phyloP scores from a whole-genome alignment of 1,140 invertebrate genomes.

The Stratiolaelaps scimitus region DNA sequence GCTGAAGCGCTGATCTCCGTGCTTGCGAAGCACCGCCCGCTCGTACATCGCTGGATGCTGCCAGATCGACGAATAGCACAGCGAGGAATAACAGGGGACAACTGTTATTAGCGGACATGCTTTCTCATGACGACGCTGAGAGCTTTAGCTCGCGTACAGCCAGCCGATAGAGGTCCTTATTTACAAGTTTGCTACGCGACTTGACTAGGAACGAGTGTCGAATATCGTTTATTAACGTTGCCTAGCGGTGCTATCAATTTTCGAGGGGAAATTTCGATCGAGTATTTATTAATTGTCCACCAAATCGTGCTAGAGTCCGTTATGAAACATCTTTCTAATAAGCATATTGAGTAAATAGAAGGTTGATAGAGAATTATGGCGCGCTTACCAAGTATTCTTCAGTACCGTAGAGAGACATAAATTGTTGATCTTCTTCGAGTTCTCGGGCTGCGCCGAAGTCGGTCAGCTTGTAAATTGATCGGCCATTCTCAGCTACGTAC shows the following conservation, averaged over 20 bases:
- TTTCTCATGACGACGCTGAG: too few species aligned
- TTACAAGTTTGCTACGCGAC: too few species aligned
- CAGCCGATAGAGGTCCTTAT: too few species aligned
- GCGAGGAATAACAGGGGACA: too few species aligned
- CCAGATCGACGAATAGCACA: too few species aligned
- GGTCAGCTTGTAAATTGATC: constrained; percentile 80
- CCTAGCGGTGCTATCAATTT: too few species aligned
- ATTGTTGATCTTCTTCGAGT: constrained; percentile 82
- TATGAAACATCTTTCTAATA: not conserved
- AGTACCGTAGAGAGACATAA: constrained; percentile 84
- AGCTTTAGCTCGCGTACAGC: too few species aligned
- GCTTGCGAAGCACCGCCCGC: constrained; percentile 63
- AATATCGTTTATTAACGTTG: too few species aligned
- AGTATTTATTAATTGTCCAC: not conserved
- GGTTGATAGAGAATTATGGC: not conserved
- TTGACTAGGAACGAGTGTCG: too few species aligned
- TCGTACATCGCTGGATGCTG: constrained; percentile 93
- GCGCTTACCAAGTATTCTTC: constrained; percentile 65
- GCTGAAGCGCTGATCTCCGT: constrained; percentile 73
- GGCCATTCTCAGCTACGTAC: constrained; percentile 76
- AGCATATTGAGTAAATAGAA: constrained; percentile 13
- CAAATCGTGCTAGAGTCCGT: not conserved
- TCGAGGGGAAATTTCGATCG: constrained; percentile 19
- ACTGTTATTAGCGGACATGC: too few species aligned
- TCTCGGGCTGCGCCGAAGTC: constrained; percentile 91